Evolutionary conservation across 1,140 invertebrate genomes (phyloP), one percentile per base, ranked within the genome.

Genomic region (Drosophila gunungcola): DNA sequence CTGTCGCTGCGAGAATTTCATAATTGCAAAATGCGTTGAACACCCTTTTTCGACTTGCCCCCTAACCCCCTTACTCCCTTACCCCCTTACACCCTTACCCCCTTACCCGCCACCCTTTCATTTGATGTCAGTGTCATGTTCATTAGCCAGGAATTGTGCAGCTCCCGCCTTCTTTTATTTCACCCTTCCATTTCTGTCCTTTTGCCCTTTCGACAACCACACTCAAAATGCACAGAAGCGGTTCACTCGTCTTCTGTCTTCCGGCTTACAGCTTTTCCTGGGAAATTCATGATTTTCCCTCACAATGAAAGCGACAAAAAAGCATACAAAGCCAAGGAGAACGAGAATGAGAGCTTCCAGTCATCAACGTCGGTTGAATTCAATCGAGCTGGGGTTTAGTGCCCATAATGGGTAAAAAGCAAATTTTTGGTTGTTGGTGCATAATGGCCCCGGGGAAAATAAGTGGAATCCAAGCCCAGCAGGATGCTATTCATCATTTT

Each of bases 21-120:
- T 85, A 85, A 85, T 85, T 85, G 81, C 77, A 43, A 79, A 83
- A 83, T 83, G 80, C 74, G 79, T 75, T 84, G 60, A 83, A 45
- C 36, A 11, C 29, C 63, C 36, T 16, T 36, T n/a, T 16, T 48
- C n/a, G 43, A 12, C 16, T 21, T 21, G 2, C 29, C 5, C 29
- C 0, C 29, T 6, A 1, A 32, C 29, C 5, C 29, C 6, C 25
- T 16, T 10, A 6, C 29, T 6, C 29, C 0, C 29, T 5, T 6
- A 29, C 29, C 4, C 29, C 5, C 25, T 16, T 10, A 34, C 0
- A 32, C n/a, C 21, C 13, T 13, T 11, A 12, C 9, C 3, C n/a
- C 2, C 9, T 1, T 9, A 1, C 9, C 29, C 2, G 9, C 11
- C n/a, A 1, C 9, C 4, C 11, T 10, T 4, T 4, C 11, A 12